phyloP scores from a whole-genome alignment of 2,888 invertebrate species.

The Nasonovia ribisnigri region DNA sequence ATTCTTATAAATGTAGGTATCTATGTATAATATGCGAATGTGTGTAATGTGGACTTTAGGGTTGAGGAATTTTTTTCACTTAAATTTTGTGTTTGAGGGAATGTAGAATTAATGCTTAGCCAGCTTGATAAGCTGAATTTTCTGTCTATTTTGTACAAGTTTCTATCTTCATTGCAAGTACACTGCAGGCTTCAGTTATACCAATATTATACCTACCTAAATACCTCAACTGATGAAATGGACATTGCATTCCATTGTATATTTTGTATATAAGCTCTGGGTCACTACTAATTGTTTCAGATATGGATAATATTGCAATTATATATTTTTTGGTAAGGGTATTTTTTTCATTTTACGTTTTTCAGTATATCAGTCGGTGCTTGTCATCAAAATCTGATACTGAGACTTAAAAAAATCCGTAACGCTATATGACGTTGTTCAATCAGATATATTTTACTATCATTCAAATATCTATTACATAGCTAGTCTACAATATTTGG shows the following conservation, averaged over 20 bases:
- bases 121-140: background rate
- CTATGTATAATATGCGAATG: background rate
- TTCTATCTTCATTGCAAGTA: background rate
- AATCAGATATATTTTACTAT: background rate
- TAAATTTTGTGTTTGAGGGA: background rate
- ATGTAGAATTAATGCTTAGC: background rate
- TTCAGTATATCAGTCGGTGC: background rate
- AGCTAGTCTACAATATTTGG: background rate
- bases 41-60: background rate
- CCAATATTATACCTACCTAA: background rate
- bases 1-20: background rate
- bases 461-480: background rate
- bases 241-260: background rate
- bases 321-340: background rate
- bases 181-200: background rate
- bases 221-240: background rate
- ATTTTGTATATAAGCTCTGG: background rate
- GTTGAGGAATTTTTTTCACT: background rate
- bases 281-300: background rate
- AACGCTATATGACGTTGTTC: background rate
- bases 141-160: background rate
- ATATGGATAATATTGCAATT: background rate
- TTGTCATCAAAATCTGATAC: background rate
- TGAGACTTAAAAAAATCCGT: background rate
- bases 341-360: background rate